Evolutionary conservation across 2,888 invertebrate genomes (phyloP), one percentile per base, ranked within the genome.

Genomic region (Neocrepidodera transversa): DNA sequence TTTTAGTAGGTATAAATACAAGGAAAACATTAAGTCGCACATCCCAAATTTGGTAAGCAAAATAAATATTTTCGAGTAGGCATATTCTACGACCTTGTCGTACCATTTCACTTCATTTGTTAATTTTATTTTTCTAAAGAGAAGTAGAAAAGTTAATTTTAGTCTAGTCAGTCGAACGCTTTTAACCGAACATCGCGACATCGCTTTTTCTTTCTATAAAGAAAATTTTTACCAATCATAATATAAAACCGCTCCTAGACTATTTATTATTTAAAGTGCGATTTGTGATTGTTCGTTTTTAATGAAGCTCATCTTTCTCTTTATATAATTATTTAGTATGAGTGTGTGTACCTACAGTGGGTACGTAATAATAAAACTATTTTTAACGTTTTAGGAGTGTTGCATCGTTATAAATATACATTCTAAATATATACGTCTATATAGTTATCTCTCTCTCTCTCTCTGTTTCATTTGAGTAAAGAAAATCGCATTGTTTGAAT

Each of bases 381-480:
- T 74, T 73, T 72, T 75, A 72, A 63, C 66, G 62, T 61, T 63
- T n/a, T 16, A 63, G 65, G 66, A 68, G 67, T 65, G n/a, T n/a
- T n/a, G 68, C 69, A 68, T 66, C 67, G 71, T 69, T 72, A 74
- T 71, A 75, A 74, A 74, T 74, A 74, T 62, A 68, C 70, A 67
- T 71, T 73, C 75, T 75, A 75, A 71, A 73, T 73, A n/a, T n/a
- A 72, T 74, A 73, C 67, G 63, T 58, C 57, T n/a, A n/a, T n/a
- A n/a, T n/a, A n/a, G n/a, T n/a, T n/a, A 59, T 57, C 55, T 60
- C 56, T 56, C 28, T 64, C 55, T n/a, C n/a, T n/a, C n/a, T n/a
- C n/a, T n/a, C n/a, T n/a, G n/a, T n/a, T n/a, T n/a, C n/a, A n/a
- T n/a, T n/a, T n/a, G n/a, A n/a, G n/a, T n/a, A n/a, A n/a, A 20